Conservation (phyloP, 2,113 vertebrate genomes). For the Calyptomena viridis region DNA sequence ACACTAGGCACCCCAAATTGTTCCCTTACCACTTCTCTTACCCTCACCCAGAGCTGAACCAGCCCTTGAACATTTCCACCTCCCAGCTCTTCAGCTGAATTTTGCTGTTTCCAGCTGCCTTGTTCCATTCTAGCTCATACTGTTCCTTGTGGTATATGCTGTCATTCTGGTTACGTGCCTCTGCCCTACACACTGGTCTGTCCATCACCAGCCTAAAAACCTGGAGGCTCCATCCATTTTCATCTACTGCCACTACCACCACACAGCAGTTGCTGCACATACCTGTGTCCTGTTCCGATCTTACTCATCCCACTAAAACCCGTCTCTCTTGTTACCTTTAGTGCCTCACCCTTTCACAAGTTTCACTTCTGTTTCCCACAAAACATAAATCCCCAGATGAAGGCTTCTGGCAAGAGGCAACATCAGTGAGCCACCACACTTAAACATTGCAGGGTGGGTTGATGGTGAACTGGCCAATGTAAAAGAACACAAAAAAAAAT, state of each 20-base stretch:
- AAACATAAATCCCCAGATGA: not conserved
- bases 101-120: not conserved
- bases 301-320: fast-evolving
- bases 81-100: not conserved
- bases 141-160: not conserved
- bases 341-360: not conserved
- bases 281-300: fast-evolving
- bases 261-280: not conserved
- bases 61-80: not conserved
- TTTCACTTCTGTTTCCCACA: not conserved
- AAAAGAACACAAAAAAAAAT: not conserved
- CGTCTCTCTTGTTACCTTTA: not conserved
- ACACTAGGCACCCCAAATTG: not conserved
- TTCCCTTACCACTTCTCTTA: not conserved
- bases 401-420: not conserved
- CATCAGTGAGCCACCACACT: not conserved
- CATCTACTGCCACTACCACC: not conserved
- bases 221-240: not conserved
- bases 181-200: not conserved
- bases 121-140: not conserved
- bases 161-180: fast-evolving
- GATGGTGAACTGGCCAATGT: not conserved
- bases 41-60: not conserved
- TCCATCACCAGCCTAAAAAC: not conserved
- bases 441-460: not conserved